These are phyloP conservation scores for Peribatodes rhomboidaria DNA, from an alignment of 2,888 invertebrate genomes.

Conservation along the genomic window DNA sequence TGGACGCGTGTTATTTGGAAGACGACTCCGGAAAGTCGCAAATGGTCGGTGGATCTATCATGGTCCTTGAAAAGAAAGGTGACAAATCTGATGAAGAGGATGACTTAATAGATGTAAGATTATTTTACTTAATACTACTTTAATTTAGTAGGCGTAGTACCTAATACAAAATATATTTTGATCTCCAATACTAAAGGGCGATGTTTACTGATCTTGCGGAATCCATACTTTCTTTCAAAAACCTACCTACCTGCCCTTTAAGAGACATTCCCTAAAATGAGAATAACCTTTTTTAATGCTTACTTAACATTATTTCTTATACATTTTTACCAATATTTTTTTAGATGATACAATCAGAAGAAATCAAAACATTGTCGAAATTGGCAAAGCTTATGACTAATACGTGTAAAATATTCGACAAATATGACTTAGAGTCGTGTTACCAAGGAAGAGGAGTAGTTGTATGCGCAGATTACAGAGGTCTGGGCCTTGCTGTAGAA, in stretches of 20 bases:
- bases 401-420: slow-evolving; percentile 38
- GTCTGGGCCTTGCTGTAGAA: slow-evolving; percentile 52
- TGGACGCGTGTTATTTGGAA: slow-evolving; percentile 59
- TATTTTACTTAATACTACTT: too few species aligned
- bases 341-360: slow-evolving; percentile 41
- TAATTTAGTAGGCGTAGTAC: too few species aligned
- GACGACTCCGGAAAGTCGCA: slow-evolving; percentile 46
- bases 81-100: slow-evolving; percentile 15
- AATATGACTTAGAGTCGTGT: slow-evolving; percentile 40
- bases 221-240: too few species aligned
- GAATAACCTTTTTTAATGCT: too few species aligned
- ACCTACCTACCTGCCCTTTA: too few species aligned
- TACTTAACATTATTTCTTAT: too few species aligned
- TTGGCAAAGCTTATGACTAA: slow-evolving; percentile 41
- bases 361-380: slow-evolving; percentile 51
- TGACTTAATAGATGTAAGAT: neutral
- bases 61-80: slow-evolving; percentile 43
- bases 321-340: too few species aligned
- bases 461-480: slow-evolving; percentile 49
- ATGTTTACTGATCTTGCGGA: too few species aligned
- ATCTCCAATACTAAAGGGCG: too few species aligned
- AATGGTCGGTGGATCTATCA: slow-evolving; percentile 55
- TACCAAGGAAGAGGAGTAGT: slow-evolving; percentile 51
- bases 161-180: too few species aligned
- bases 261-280: too few species aligned